Base-by-base conservation (phyloP, 2,113 vertebrate genomes). In the Grantiella picta region DNA sequence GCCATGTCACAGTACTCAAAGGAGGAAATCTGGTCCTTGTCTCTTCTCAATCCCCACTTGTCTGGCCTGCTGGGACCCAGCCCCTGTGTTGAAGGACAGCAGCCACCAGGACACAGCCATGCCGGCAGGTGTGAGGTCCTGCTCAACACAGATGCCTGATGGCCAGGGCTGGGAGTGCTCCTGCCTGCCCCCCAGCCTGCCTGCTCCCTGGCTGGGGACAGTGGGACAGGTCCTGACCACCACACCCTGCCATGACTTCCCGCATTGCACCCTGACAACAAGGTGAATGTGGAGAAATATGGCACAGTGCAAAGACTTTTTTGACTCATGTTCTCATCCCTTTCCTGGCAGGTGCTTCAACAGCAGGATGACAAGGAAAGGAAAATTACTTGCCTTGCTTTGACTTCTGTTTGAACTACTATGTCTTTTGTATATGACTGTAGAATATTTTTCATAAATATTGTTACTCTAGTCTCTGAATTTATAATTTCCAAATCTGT, bases 251-350 rank as follows among this genome's bases (percentile, higher is more conserved):
- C 53, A 2, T 28, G 52, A 38, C 8, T 9, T 11, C 10, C 56
- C 5, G 18, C 54, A 38, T 0, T 54, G 49, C n/a, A 35, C 59
- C n/a, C 44, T 45, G 31, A 29, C 40, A 73, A 20, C 0, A 6
- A 84, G 44, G 42, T 3, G 23, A 36, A 49, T 29, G 21, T 57
- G 21, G 24, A 61, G 24, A 68, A 81, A 35, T 57, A n/a, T 0
- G 4, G 11, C 64, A 87, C 18, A 38, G 47, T 61, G 19, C 15
- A 70, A 82, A 86, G 72, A 40, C 10, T 65, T 76, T 9, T 35
- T 9, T 4, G 18, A 15, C 33, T 68, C 24, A 9, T 20, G 11
- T 35, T 56, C 23, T 82, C 82, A 84, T 40, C 54, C 15, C 18
- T 70, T 72, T 64, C 47, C 53, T 68, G 69, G 28, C 54, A 81